These are phyloP conservation scores for Eurystomus glaucurus DNA, from an alignment of 2,797 vertebrate species.

Conservation along the genomic window DNA sequence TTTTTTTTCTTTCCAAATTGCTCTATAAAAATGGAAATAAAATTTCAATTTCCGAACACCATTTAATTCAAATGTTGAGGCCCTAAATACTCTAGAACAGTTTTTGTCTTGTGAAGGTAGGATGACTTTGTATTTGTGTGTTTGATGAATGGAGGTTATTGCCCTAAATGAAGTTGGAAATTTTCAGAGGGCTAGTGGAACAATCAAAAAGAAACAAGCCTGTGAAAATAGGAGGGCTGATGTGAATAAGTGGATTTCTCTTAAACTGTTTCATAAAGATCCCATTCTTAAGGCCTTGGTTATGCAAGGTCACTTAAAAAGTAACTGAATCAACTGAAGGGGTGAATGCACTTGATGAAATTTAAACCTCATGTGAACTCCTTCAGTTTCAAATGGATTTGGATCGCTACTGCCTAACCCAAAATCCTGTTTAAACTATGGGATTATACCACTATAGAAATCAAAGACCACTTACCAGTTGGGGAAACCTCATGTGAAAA, in stretches of 20 bases:
- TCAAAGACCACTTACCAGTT: neutral
- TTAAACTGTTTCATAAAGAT: neutral
- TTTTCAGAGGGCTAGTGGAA: neutral
- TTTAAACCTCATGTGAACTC: neutral
- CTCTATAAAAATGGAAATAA: neutral
- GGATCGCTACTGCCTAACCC: slow-evolving; percentile 12
- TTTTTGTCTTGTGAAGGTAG: neutral
- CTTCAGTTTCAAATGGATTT: neutral
- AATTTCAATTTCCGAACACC: neutral
- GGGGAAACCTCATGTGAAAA: neutral
- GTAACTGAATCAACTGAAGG: neutral
- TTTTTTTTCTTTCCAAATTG: neutral
- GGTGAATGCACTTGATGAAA: neutral
- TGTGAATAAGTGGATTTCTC: neutral
- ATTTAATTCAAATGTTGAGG: neutral
- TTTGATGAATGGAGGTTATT: neutral
- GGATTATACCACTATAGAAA: neutral
- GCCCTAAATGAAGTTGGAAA: neutral
- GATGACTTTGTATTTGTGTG: neutral
- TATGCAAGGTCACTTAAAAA: neutral
- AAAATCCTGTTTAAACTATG: neutral
- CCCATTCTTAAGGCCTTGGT: neutral
- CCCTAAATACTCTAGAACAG: neutral
- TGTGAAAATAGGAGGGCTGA: neutral
- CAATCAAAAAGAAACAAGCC: neutral